Conservation (phyloP, 2,888 invertebrate genomes). For the Pseudococcus jackbeardsleyi region DNA sequence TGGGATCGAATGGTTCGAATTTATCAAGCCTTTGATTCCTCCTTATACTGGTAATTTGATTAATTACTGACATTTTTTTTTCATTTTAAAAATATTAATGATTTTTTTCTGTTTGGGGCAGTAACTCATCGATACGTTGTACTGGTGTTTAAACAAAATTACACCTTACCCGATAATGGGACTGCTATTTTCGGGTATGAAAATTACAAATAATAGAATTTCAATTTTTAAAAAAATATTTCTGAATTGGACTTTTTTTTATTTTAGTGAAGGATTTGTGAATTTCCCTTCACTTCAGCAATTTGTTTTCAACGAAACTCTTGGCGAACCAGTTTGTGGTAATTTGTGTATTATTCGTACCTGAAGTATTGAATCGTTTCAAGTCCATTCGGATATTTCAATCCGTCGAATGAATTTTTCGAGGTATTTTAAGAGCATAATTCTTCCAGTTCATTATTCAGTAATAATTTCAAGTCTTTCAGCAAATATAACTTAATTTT, state of each 20-base stretch:
- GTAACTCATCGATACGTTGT: not conserved
- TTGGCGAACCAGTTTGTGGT: not conserved
- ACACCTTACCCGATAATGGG: not conserved
- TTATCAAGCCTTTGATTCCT: constrained; percentile 1
- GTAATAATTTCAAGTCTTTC: too few relatives aligned
- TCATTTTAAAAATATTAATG: not conserved
- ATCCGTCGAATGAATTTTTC: not conserved
- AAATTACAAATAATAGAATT: not conserved
- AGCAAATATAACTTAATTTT: too few relatives aligned
- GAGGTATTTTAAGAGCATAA: too few relatives aligned
- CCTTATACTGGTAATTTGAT: not conserved
- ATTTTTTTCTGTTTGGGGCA: not conserved
- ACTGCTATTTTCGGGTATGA: not conserved
- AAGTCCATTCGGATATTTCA: not conserved
- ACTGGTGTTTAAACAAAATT: not conserved
- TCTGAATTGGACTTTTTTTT: not conserved
- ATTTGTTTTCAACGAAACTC: not conserved
- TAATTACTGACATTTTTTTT: not conserved
- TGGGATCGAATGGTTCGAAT: not conserved
- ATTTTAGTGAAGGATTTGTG: not conserved
- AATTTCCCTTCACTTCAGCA: not conserved
- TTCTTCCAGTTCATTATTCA: too few relatives aligned
- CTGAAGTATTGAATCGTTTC: not conserved
- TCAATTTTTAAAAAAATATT: not conserved
- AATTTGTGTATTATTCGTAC: not conserved